Evolutionary conservation across 1,140 invertebrate genomes (phyloP), one percentile per base, ranked within the genome.

Genomic region (Muscidifurax raptorellus): DNA sequence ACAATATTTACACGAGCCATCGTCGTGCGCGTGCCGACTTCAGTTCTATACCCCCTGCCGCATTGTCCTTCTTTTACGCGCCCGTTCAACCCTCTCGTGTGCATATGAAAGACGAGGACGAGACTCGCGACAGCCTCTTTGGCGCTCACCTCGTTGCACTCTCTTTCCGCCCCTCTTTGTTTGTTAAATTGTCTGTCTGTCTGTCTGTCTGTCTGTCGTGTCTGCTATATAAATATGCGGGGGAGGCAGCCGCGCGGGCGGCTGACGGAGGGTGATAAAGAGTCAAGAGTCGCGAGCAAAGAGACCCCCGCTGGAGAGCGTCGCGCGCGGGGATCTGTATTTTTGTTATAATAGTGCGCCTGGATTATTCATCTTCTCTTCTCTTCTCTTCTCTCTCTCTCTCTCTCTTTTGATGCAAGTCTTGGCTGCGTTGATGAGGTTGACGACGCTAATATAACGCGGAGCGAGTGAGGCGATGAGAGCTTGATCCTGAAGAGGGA

Each of bases 1-100:
- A 88, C 84, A 87, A 88, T 88, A 88, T 88, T 88, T 88, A 85
- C 85, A 84, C 87, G 85, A 87, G 85, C 80, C 86, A 79, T 85
- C 86, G 82, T 87, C 67, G 67, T 18, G 40, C 79, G 87, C 52
- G 15, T 7, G 0, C 5, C 52, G 6, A 22, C 52, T n/a, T 59
- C 22, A 52, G 47, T 1, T 47, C 5, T 1, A 30, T 74, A 6
- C 15, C 86, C 85, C 87, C 6, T 52, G 18, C 18, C 15, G 40
- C 10, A 59, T 87, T 89, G 87, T 88, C 86, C 86, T 89, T 84
- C 44, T 22, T 22, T 47, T 22, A 4, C 13, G 6, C 30, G n/a
- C 2, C 10, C 30, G n/a, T 6, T 78, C 27, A 66, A 30, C 18
- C 30, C 59, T 66, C 15, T 69, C 27, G 2, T 12, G 22, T 59